Evolutionary conservation across 2,113 vertebrate species (phyloP).

Genomic region (Anguilla rostrata): DNA sequence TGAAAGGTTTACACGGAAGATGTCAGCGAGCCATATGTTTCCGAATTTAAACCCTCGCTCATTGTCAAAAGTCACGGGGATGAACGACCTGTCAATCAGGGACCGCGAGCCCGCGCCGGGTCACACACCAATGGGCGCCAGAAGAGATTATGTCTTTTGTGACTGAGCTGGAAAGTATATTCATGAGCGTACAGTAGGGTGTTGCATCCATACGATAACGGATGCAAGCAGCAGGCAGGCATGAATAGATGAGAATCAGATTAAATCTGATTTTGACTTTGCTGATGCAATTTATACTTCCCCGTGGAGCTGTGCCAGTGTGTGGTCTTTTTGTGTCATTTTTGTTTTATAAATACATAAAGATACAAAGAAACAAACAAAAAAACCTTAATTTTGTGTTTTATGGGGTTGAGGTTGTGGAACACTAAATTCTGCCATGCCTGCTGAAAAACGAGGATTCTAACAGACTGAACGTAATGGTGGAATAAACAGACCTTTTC

Average conservation of each 20-base stretch:
- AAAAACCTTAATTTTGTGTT: too few species aligned
- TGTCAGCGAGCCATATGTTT: conserved; percentile 38
- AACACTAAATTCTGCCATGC: too few species aligned
- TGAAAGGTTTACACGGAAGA: conserved; percentile 42
- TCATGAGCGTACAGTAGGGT: conserved; percentile 58
- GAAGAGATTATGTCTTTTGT: conserved; percentile 75
- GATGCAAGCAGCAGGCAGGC: neutral
- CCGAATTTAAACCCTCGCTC: conserved; percentile 45
- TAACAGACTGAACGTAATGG: too few species aligned
- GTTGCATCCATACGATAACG: neutral
- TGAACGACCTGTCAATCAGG: conserved; percentile 64
- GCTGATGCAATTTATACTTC: too few species aligned
- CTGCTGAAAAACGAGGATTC: too few species aligned
- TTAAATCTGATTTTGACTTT: too few species aligned
- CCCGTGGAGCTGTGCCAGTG: too few species aligned
- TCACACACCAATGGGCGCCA: conserved; percentile 64
- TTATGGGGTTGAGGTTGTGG: too few species aligned
- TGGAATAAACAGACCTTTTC: too few species aligned
- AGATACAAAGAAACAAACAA: too few species aligned
- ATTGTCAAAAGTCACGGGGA: conserved; percentile 39
- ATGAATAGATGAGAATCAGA: neutral
- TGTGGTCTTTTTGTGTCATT: too few species aligned
- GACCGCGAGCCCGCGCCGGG: conserved; percentile 60
- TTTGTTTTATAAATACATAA: too few species aligned
- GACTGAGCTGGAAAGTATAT: conserved; percentile 59